phyloP scores from a whole-genome alignment of 2,113 vertebrate species.

The Ptilorrhoa leucosticta region DNA sequence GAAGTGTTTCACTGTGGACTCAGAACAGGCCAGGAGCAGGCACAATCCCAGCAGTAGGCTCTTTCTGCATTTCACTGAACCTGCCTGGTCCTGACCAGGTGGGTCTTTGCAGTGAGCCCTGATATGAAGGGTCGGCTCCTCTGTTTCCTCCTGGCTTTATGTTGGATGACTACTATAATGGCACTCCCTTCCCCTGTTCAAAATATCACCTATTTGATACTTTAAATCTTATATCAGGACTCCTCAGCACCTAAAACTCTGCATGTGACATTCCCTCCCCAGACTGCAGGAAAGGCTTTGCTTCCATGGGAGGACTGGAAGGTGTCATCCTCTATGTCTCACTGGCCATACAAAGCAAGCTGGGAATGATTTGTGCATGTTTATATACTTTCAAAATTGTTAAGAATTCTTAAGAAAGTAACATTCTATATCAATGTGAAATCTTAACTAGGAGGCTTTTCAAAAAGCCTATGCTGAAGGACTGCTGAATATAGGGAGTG shows the following conservation, averaged over 20 bases:
- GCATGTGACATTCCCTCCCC: background rate
- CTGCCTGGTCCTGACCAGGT: background rate
- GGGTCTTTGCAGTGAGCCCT: fast-evolving
- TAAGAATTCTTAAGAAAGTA: background rate
- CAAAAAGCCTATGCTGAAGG: background rate
- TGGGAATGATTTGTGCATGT: background rate
- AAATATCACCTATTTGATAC: no score
- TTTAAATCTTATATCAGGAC: no score
- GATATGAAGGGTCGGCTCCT: background rate
- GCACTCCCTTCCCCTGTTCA: background rate
- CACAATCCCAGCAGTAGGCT: background rate
- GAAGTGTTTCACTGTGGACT: background rate
- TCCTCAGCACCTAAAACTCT: background rate
- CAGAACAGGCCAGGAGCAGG: background rate
- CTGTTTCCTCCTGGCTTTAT: background rate
- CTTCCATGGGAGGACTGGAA: background rate
- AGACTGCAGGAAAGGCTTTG: background rate
- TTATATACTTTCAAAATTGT: background rate
- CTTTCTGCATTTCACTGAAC: background rate
- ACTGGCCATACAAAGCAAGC: background rate
- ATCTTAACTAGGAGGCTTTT: background rate
- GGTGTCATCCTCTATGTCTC: background rate
- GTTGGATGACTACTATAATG: background rate
- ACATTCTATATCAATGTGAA: background rate
- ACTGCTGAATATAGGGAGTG: background rate